A percentile compares a stretch with the other conserved stretches of the same genome.
These are phyloP conservation scores for Copidosoma floridanum DNA, from an alignment of 1,140 invertebrate genomes.

Conservation along the genomic window DNA sequence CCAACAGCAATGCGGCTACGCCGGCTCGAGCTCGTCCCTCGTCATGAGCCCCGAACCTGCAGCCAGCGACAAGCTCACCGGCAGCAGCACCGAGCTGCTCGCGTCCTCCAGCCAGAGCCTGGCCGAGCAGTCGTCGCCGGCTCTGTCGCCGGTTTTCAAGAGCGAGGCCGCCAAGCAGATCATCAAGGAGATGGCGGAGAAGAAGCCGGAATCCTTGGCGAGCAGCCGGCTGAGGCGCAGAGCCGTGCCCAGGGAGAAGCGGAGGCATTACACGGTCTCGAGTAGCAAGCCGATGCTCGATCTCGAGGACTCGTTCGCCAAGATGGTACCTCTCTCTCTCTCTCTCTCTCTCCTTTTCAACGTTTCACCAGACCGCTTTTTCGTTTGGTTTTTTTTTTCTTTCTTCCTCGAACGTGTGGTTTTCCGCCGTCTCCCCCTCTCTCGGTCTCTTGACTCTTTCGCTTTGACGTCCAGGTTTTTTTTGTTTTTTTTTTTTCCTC, in stretches of 20 bases:
- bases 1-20: neutral
- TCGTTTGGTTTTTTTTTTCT: constrained; percentile 6
- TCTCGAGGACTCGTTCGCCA: constrained; percentile 47
- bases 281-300: constrained; percentile 60
- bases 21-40: neutral
- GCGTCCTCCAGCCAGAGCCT: constrained; percentile 7
- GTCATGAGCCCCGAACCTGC: constrained; percentile 10
- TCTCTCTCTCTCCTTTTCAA: constrained; percentile 3
- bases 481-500: neutral
- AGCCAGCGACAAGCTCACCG: neutral
- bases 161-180: constrained; percentile 82
- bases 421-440: neutral
- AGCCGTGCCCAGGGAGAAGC: constrained; percentile 74
- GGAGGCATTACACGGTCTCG: constrained; percentile 85
- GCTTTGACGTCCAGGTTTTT: neutral
- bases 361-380: neutral
- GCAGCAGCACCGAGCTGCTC: constrained; percentile 3
- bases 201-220: constrained; percentile 37
- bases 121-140: neutral
- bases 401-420: neutral
- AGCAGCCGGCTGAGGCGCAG: constrained; percentile 52
- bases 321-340: constrained; percentile 43
- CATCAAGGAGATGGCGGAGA: constrained; percentile 75
- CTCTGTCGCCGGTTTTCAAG: constrained; percentile 69
- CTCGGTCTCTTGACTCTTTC: neutral